Evolutionary conservation across 2,113 vertebrate species (phyloP).

Genomic region (Ctenomys sociabilis): DNA sequence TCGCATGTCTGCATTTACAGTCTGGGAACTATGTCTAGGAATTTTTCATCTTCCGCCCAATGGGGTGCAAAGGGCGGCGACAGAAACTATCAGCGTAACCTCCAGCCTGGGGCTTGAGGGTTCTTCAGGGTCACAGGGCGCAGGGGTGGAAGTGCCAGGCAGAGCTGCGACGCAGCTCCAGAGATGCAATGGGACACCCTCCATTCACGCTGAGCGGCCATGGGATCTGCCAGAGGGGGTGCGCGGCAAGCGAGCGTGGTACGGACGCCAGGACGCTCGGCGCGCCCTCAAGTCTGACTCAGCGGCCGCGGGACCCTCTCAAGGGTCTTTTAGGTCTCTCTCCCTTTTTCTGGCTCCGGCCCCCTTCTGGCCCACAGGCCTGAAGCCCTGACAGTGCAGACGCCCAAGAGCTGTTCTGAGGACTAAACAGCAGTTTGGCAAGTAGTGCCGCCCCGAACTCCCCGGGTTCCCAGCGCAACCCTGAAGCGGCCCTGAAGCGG

Average conservation of each 20-base stretch:
- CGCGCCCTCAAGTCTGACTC: background rate
- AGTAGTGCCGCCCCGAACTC: background rate
- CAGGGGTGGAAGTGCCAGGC: too few species aligned
- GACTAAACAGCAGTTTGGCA: background rate
- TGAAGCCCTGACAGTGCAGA: background rate
- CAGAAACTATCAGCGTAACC: too few species aligned
- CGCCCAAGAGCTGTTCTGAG: fast-evolving
- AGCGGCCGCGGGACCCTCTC: background rate
- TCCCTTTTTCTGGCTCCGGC: background rate
- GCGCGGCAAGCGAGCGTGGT: too few species aligned
- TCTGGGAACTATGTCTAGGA: background rate
- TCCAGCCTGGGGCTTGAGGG: too few species aligned
- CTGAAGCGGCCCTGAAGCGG: background rate
- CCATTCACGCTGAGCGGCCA: too few species aligned
- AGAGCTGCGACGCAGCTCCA: too few species aligned
- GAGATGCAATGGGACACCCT: too few species aligned
- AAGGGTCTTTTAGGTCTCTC: too few species aligned
- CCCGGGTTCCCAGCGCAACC: background rate
- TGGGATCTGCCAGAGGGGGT: too few species aligned
- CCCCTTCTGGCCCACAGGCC: background rate
- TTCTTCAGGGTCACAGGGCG: too few species aligned
- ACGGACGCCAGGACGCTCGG: too few species aligned
- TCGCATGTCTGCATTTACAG: background rate
- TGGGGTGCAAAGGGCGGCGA: background rate
- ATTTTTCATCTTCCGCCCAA: background rate